Evolutionary conservation across 2,888 invertebrate species (phyloP).

Genomic region (Tachystola acroxantha): DNA sequence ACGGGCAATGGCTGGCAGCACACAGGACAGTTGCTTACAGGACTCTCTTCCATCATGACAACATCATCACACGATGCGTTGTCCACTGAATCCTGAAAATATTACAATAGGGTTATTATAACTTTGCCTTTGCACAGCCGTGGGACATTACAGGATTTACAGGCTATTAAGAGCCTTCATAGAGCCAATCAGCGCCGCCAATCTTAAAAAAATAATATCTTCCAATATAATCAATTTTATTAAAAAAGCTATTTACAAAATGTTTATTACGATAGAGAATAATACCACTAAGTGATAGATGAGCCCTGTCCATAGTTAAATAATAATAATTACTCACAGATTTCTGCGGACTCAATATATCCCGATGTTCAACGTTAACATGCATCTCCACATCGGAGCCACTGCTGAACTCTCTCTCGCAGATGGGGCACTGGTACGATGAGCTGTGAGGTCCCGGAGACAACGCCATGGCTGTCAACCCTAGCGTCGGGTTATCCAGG

Average conservation of each 20-base stretch:
- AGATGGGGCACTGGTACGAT: constrained; percentile 87
- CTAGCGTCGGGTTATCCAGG: constrained; percentile 39
- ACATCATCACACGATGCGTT: constrained; percentile 72
- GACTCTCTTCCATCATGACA: constrained; percentile 72
- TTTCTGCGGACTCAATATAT: constrained; percentile 84
- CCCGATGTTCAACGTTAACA: constrained; percentile 90
- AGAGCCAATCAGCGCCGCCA: too few relatives aligned
- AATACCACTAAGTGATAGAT: too few relatives aligned
- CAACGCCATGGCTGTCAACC: constrained; percentile 59
- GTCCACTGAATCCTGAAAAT: constrained; percentile 64
- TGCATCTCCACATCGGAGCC: constrained; percentile 90
- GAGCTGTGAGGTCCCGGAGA: constrained; percentile 68
- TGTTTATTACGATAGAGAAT: too few relatives aligned
- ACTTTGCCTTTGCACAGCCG: too few relatives aligned
- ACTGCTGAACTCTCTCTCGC: constrained; percentile 83
- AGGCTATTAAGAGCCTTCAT: too few relatives aligned
- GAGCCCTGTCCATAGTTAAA: too few relatives aligned
- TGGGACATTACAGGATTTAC: too few relatives aligned
- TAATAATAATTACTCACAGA: constrained; percentile 50
- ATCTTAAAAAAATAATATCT: too few relatives aligned
- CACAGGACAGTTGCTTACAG: constrained; percentile 68
- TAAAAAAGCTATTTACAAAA: too few relatives aligned
- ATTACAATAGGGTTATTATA: neutral
- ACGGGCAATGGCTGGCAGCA: constrained; percentile 66
- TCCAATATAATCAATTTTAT: too few relatives aligned